Base-by-base conservation (phyloP, 2,888 invertebrate genomes). In the Idaea straminata region DNA sequence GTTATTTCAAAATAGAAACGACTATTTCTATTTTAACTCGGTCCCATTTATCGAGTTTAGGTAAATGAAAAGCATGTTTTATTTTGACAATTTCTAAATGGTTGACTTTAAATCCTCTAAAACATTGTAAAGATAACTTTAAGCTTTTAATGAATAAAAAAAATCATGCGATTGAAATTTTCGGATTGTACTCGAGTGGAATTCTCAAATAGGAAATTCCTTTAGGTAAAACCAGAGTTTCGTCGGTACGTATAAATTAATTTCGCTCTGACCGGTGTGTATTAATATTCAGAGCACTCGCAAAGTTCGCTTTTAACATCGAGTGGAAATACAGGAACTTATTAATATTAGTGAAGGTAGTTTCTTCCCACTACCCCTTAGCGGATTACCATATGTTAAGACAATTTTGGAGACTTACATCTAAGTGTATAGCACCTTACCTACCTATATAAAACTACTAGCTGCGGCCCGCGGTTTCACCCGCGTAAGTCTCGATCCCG, bases 251-350 rank as follows among this genome's bases (percentile, higher is more conserved):
- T 86, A 88, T 88, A 90, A 91, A 90, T 91, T 91, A 90, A 90
- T 91, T 88, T 88, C 77, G 79, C 78, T 79, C 87, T 87, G 89
- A 87, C 88, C 87, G 85, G 85, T 82, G 84, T 88, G n/a, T n/a
- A 88, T 91, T 91, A 90, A 91, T 90, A 91, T 91, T 91, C 90
- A 88, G 88, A 84, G 85, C 91, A 87, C 89, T 90, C 87, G 79
- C 87, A 83, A 89, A 89, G 85, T 90, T 89, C 83, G 84, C 80
- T 88, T 71, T 84, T 87, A 87, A 89, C 87, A 86, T 88, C 82
- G 83, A 83, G 82, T 81, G 82, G 85, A 85, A 86, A 87, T 87
- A 87, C 84, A 86, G 81, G 74, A 86, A 87, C 86, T 88, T 89
- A 89, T 87, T 88, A 87, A 89, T 89, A 87, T 86, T 78, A 84